Evolutionary conservation across 1,140 invertebrate species (phyloP).

Genomic region (Sycophila sp.): DNA sequence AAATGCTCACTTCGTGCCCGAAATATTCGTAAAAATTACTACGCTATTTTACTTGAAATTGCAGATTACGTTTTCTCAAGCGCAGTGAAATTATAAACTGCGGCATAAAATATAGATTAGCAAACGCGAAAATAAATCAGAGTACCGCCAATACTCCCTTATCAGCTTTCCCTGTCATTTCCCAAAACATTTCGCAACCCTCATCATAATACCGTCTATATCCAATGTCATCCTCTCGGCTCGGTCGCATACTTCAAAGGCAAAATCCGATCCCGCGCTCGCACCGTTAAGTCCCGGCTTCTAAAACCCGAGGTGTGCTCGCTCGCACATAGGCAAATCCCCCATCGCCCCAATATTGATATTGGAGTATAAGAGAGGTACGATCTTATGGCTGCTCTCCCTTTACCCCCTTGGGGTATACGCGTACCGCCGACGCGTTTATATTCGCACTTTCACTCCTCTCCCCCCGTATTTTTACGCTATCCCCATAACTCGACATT

Average conservation of each 20-base stretch:
- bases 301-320: too few species aligned
- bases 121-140: too few species aligned
- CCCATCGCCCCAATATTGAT: constrained; percentile 53
- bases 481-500: neutral
- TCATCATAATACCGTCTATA: constrained; percentile 2
- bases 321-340: too few species aligned
- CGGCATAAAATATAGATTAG: too few species aligned
- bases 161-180: neutral
- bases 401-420: constrained; percentile 45
- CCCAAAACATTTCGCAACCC: neutral
- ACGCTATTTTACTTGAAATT: too few species aligned
- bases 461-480: constrained; percentile 20
- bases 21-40: too few species aligned
- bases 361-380: constrained; percentile 57
- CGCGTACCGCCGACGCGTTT: constrained; percentile 56
- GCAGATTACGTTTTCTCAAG: too few species aligned
- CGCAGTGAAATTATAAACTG: too few species aligned
- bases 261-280: constrained; percentile 23
- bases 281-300: too few species aligned
- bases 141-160: neutral
- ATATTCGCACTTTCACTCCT: constrained; percentile 61
- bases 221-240: neutral
- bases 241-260: constrained; percentile 4
- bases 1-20: too few species aligned
- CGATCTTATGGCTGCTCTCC: constrained; percentile 46